phyloP scores from a whole-genome alignment of 1,140 invertebrate species.

The Drosophila rufa region DNA sequence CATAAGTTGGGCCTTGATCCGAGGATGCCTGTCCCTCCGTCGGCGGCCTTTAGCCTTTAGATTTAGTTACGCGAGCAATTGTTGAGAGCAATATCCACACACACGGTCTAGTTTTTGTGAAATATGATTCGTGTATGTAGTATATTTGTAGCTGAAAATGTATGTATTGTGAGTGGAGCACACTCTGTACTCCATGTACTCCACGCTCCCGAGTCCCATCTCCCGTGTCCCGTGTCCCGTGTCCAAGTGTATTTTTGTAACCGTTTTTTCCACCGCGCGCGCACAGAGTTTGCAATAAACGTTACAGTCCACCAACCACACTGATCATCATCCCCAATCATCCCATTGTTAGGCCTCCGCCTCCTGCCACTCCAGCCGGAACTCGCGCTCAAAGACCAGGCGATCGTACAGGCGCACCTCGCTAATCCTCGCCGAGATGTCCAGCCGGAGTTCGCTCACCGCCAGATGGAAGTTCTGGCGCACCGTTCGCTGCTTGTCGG shows the following conservation, averaged over 20 bases:
- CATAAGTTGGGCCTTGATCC: conserved; percentile 33
- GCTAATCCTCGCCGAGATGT: conserved; percentile 79
- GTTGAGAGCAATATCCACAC: conserved; percentile 38
- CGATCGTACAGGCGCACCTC: conserved; percentile 78
- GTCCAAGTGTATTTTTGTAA: conserved; percentile 73
- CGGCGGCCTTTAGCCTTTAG: conserved; percentile 54
- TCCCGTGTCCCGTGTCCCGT: conserved; percentile 17
- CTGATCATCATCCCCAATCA: neutral
- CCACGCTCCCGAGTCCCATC: conserved; percentile 11
- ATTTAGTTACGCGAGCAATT: conserved; percentile 69
- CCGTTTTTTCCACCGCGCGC: conserved; percentile 54
- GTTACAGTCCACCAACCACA: conserved; percentile 52
- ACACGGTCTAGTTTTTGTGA: conserved; percentile 36
- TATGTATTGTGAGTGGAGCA: conserved; percentile 29
- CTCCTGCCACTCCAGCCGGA: conserved; percentile 77
- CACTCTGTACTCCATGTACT: conserved; percentile 17
- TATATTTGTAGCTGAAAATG: conserved; percentile 33
- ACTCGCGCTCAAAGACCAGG: conserved; percentile 77
- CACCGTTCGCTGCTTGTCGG: conserved; percentile 74
- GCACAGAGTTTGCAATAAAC: conserved; percentile 64
- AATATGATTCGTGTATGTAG: conserved; percentile 12
- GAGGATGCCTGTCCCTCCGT: conserved; percentile 22
- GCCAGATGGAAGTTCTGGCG: conserved; percentile 81
- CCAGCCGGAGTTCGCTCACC: conserved; percentile 74
- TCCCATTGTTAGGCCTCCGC: conserved; percentile 41